Percentiles rank a stretch among this genome's conserved stretches.
phyloP scores from a whole-genome alignment of 2,888 invertebrate genomes.

The Acrobeloides nanus region DNA sequence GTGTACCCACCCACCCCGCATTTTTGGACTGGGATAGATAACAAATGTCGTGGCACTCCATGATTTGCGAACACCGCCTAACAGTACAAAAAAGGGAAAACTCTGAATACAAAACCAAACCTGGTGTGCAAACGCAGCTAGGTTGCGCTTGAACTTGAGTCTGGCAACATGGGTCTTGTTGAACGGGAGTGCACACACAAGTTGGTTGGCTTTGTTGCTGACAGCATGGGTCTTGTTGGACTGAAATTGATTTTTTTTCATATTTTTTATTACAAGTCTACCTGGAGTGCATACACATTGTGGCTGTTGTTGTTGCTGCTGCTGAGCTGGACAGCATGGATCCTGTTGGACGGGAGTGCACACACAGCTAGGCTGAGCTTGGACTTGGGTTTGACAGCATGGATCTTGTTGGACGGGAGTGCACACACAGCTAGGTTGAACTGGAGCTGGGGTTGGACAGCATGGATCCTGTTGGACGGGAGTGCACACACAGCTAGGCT shows the following conservation, averaged over 20 bases:
- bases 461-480: constrained; percentile 19
- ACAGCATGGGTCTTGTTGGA: constrained; percentile 1
- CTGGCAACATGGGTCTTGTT: constrained; percentile 1
- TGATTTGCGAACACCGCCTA: no score
- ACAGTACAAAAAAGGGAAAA: no score
- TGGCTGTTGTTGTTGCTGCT: constrained; percentile 13
- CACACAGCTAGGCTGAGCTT: constrained; percentile 12
- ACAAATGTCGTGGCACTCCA: no score
- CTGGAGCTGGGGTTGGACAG: constrained; percentile 15
- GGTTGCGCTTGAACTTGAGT: constrained; percentile 5
- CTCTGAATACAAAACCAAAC: no score
- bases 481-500: constrained; percentile 8
- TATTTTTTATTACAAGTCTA: no score
- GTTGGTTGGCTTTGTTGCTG: no score
- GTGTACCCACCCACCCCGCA: no score
- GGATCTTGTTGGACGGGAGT: constrained; percentile 18
- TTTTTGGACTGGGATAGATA: no score
- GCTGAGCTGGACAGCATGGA: constrained; percentile 14
- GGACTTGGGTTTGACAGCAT: constrained; percentile 14
- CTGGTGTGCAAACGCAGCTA: no score
- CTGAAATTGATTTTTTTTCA: background rate
- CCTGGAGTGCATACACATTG: constrained; percentile 13
- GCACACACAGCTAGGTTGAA: constrained; percentile 15
- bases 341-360: constrained; percentile 12
- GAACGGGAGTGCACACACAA: background rate